phyloP scores from a whole-genome alignment of 1,140 invertebrate genomes.

The Lucilia cuprina region DNA sequence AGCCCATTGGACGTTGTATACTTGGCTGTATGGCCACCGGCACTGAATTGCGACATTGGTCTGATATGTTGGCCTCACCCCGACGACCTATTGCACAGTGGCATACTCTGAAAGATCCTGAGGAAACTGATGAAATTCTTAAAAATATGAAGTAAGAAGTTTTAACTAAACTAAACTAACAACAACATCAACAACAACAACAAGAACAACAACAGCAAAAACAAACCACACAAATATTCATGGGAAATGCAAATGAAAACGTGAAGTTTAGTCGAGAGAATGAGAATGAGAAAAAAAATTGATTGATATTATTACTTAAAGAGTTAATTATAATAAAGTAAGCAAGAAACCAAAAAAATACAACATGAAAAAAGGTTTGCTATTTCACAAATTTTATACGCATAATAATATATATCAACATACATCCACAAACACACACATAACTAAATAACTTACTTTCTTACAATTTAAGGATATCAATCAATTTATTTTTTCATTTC shows the following conservation, averaged over 20 bases:
- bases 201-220: not conserved
- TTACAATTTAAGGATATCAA: conserved; percentile 14
- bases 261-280: not conserved
- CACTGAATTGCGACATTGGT: conserved; percentile 98
- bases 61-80: conserved; percentile 98
- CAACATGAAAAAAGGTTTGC: not conserved
- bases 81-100: conserved; percentile 98
- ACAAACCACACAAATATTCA: conserved; percentile 20
- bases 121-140: conserved; percentile 77
- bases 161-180: not conserved
- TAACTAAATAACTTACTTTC: not conserved
- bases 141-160: conserved; percentile 60
- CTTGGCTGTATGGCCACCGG: conserved; percentile 97
- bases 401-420: not conserved
- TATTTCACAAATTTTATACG: not conserved
- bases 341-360: not conserved
- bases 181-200: not conserved
- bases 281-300: not conserved
- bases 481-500: not conserved
- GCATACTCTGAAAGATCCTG: conserved; percentile 97
- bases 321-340: not conserved
- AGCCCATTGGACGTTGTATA: conserved; percentile 97
- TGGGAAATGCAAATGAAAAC: conserved; percentile 2
- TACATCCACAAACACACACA: not conserved
- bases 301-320: conserved; percentile 3